These are phyloP conservation scores for Globodera rostochiensis DNA, from an alignment of 1,140 invertebrate species.

Conservation along the genomic window DNA sequence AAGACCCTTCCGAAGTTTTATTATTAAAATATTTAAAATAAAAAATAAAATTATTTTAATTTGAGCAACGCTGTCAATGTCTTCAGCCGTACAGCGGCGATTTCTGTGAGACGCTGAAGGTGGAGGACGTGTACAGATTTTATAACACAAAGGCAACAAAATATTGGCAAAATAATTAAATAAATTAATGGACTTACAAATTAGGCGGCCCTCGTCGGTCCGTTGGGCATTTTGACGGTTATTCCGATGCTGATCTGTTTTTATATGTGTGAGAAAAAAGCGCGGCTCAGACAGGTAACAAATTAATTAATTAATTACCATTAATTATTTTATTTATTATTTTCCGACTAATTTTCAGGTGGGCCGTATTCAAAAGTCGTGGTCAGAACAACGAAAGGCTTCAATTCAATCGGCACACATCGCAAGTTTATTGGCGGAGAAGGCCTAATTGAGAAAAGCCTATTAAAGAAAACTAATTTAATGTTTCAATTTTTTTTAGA, in stretches of 20 bases:
- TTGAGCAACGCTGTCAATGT: slow-evolving; percentile 23
- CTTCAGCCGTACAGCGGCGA: slow-evolving; percentile 31
- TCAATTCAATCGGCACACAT: slow-evolving; percentile 6
- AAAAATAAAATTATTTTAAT: background rate
- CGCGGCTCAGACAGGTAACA: slow-evolving; percentile 19
- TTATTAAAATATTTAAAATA: no score
- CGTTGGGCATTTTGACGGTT: slow-evolving; percentile 29
- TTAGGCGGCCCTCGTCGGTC: slow-evolving; percentile 26
- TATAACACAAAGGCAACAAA: slow-evolving; percentile 28
- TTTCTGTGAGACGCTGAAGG: slow-evolving; percentile 30
- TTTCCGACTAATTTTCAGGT: background rate
- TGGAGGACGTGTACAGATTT: slow-evolving; percentile 34
- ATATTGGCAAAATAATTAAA: background rate
- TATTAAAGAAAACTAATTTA: background rate
- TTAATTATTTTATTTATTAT: slow-evolving; percentile 11
- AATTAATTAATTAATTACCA: background rate
- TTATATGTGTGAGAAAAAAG: slow-evolving; percentile 26
- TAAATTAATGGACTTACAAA: background rate
- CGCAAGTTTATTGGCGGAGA: slow-evolving; percentile 12
- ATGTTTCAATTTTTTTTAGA: no score
- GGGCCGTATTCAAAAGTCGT: slow-evolving; percentile 2
- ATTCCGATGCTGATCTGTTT: slow-evolving; percentile 32
- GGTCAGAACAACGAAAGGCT: background rate
- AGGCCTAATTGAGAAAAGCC: background rate
- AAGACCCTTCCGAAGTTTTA: background rate